Evolutionary conservation across 2,113 vertebrate genomes (phyloP), one percentile per base, ranked within the genome.

Genomic region (Climacteris rufus): DNA sequence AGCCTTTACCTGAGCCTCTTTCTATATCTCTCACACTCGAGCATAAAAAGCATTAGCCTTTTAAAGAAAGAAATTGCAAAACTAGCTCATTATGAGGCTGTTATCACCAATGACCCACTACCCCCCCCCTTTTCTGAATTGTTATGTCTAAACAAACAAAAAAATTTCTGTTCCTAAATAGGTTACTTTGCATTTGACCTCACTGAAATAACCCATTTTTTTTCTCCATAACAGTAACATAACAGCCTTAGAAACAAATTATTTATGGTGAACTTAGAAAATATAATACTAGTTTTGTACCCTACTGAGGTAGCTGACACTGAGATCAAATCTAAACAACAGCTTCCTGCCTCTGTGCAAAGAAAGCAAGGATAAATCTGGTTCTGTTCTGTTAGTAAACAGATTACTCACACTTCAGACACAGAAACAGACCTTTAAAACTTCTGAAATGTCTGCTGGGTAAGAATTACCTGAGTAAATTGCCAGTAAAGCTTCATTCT

Each of bases 401-500:
- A 85, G 31, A 47, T 92, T 52, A 83, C 18, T 91, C 35, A 20
- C 42, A 11, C 33, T 89, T 92, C 11, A 16, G 37, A 37, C 57
- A 71, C 3, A 54, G 49, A 85, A 80, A 88, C 24, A 93, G 50
- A 76, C 53, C 37, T 80, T 92, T 75, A 65, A 56, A 78, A 85
- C 75, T 96, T 65, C 84, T 80, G 40, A 71, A 72, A 88, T 30
- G 28, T 81, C 77, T 85, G 82, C 77, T 56, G 79, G 74, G 65
- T 74, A 88, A 92, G 82, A 74, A 80, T 97, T 97, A 99, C 99
- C 99, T 99, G 99, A 98, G 98, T 98, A 97, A 99, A 99, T 87
- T 99, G 98, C 99, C 99, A 99, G 97, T 99, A 98, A 72, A 99
- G 98, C 97, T 99, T 99, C 99, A 99, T 99, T 95, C 99, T 98